These are phyloP conservation scores for Camptogramma bilineatum DNA, from an alignment of 2,888 invertebrate genomes.

Conservation along the genomic window DNA sequence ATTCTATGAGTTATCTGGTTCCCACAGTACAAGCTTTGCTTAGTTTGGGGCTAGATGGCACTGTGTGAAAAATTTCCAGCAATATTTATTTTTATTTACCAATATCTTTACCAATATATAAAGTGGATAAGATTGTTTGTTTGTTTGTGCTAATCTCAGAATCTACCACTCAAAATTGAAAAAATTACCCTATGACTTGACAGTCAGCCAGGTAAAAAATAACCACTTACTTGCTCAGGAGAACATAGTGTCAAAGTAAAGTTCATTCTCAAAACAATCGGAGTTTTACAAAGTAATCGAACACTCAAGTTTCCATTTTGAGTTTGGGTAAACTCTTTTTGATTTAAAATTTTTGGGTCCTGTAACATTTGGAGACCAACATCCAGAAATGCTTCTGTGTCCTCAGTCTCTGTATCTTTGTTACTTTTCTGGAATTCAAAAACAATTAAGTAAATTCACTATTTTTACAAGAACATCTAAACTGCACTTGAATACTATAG, in stretches of 20 bases:
- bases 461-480: too few relatives aligned
- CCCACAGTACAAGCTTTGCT: too few relatives aligned
- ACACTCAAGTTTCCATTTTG: conserved; percentile 30
- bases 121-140: too few relatives aligned
- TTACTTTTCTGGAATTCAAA: conserved; percentile 63
- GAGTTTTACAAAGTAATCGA: conserved; percentile 32
- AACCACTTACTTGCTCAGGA: conserved; percentile 61
- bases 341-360: conserved; percentile 56
- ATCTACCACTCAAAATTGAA: too few relatives aligned
- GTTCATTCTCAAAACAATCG: conserved; percentile 31
- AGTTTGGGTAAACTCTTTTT: conserved; percentile 44
- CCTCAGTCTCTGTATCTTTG: conserved; percentile 56
- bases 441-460: not conserved
- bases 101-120: too few relatives aligned
- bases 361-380: conserved; percentile 60
- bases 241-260: conserved; percentile 39
- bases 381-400: conserved; percentile 54
- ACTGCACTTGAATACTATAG: too few relatives aligned
- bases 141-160: too few relatives aligned
- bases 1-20: too few relatives aligned
- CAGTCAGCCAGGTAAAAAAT: not conserved
- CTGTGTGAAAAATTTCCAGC: too few relatives aligned
- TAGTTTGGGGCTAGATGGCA: too few relatives aligned
- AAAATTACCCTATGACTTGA: too few relatives aligned
- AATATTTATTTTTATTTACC: too few relatives aligned